These are phyloP conservation scores for Microtus oregoni DNA, from an alignment of 2,113 vertebrate species.

Conservation along the genomic window DNA sequence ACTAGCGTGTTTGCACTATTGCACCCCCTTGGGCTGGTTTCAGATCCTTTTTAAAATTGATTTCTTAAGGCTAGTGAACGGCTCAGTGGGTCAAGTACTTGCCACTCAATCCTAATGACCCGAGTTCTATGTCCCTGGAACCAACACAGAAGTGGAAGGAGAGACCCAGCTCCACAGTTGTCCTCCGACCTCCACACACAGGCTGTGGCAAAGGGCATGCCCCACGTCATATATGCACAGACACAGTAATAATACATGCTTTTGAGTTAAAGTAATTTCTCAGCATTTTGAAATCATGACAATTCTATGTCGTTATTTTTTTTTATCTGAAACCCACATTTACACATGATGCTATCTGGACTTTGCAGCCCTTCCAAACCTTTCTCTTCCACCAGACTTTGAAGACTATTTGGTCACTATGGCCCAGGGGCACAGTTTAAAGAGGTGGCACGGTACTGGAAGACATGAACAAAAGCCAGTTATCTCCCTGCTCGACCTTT, in stretches of 20 bases:
- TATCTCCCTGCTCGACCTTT: not conserved
- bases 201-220: not conserved
- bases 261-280: not conserved
- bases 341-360: not conserved
- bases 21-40: fast-evolving
- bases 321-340: not conserved
- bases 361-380: not conserved
- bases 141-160: not conserved
- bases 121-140: not conserved
- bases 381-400: not conserved
- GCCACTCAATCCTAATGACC: not conserved
- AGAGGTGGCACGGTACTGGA: fast-evolving
- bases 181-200: not conserved
- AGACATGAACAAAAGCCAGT: not conserved
- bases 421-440: not conserved
- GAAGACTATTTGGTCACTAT: not conserved
- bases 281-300: not conserved
- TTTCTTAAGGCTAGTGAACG: not conserved
- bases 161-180: not conserved
- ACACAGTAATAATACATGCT: not conserved
- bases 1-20: fast-evolving
- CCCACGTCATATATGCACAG: not conserved
- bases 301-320: not conserved
- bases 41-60: not conserved
- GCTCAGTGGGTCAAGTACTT: not conserved